A percentile compares a stretch with the other conserved stretches of the same genome.
Evolutionary conservation across 2,113 vertebrate genomes (phyloP).

Genomic region (Rhinopithecus roxellana): DNA sequence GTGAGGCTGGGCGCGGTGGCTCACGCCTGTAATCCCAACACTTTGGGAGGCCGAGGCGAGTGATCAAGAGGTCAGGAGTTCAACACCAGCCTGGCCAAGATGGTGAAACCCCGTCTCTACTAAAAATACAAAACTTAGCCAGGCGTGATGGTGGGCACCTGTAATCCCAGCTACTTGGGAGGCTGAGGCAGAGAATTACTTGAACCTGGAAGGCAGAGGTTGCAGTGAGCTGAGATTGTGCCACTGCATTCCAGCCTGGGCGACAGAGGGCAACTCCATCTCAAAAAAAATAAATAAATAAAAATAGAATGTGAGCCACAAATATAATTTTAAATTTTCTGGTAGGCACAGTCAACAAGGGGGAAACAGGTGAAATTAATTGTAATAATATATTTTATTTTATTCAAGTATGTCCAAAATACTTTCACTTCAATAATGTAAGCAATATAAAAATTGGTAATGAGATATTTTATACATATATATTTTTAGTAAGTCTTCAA

Average conservation of each 20-base stretch:
- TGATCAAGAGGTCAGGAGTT: no score
- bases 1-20: no score
- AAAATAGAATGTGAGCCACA: neutral
- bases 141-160: no score
- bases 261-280: accelerated
- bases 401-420: neutral
- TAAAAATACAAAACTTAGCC: no score
- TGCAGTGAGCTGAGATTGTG: no score
- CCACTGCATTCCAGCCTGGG: neutral
- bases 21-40: no score
- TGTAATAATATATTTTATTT: neutral
- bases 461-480: neutral
- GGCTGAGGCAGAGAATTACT: no score
- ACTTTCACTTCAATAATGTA: neutral
- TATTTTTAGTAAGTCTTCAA: neutral
- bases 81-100: no score
- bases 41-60: no score
- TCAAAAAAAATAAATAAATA: neutral
- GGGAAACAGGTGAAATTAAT: neutral
- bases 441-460: neutral
- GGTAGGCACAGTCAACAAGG: neutral
- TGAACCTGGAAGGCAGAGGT: no score
- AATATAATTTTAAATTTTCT: neutral
- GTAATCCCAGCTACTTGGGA: no score
- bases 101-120: no score